Conservation (phyloP, 2,888 invertebrate species). For the Athetis lepigone region DNA sequence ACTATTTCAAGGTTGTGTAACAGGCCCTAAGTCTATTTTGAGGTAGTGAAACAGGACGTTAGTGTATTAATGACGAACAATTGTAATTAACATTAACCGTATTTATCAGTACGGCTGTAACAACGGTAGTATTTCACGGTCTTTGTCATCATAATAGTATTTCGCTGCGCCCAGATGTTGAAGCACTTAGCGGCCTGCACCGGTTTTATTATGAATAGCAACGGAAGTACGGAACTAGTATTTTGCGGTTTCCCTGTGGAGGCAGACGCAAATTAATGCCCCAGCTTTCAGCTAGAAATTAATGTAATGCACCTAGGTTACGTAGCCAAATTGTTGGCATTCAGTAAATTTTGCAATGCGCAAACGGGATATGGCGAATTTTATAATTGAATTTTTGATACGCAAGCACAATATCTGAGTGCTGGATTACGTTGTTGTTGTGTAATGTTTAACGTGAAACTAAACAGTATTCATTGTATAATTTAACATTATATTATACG, state of each 20-base stretch:
- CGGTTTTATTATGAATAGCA: constrained; percentile 90
- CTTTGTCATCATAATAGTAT: constrained; percentile 86
- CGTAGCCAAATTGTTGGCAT: constrained; percentile 86
- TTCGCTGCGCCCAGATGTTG: constrained; percentile 87
- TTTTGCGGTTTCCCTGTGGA: constrained; percentile 88
- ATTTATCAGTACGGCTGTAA: constrained; percentile 57
- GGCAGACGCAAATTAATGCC: constrained; percentile 89
- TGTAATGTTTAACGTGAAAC: constrained; percentile 16
- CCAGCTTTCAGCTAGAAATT: constrained; percentile 88
- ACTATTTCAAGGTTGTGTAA: no score
- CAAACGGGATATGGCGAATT: constrained; percentile 71
- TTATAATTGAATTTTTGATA: constrained; percentile 86
- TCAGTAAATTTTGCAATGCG: constrained; percentile 81
- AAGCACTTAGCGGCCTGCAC: constrained; percentile 88
- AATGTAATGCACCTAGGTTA: constrained; percentile 90
- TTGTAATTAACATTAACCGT: constrained; percentile 52
- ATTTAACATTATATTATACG: background rate
- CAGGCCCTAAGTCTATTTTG: no score
- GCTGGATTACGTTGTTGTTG: constrained; percentile 10
- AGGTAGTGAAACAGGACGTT: no score
- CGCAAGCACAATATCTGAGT: constrained; percentile 27
- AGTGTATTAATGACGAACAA: constrained; percentile 48
- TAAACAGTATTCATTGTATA: constrained; percentile 4
- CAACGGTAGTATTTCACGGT: constrained; percentile 67
- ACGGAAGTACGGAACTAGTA: constrained; percentile 89